Evolutionary conservation across 2,797 vertebrate species (phyloP), one percentile per base, ranked within the genome.

Genomic region (Chaetodon trifasciatus): DNA sequence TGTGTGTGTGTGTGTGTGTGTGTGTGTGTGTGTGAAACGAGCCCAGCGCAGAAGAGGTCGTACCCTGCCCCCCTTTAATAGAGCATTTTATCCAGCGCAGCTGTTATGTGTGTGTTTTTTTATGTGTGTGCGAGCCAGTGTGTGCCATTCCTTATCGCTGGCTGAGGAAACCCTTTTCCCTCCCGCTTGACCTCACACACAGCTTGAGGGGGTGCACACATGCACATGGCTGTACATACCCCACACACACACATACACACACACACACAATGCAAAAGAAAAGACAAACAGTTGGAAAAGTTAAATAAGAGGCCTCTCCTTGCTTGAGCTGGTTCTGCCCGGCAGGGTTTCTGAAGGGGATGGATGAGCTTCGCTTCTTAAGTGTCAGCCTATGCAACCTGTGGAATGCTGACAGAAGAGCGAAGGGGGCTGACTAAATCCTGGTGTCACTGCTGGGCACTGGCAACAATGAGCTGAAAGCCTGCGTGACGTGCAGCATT

Each of bases 251-350:
- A 74, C 61, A 75, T 68, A 63, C 74, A 47, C 70, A 70, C 35
- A 74, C 61, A 75, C 70, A 63, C 74, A 47, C 70, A 70, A 44
- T 44, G 42, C 55, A n/a, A 60, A 70, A 79, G 68, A 79, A 88
- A 85, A 91, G 88, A 83, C 81, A 76, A 90, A 85, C 78, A 85
- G 88, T 91, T 88, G 84, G 80, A 85, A 70, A 74, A 85, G 87
- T 82, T 44, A 87, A 91, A 91, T 79, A 79, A 76, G 86, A 88
- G 88, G 81, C 88, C 78, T 75, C 70, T 76, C 57, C 39, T 84
- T 66, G n/a, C 60, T 77, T 6, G n/a, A 84, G 78, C 79, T 68
- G 87, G 53, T 86, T 74, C 83, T 64, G 78, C 89, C 78, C 88
- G 83, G 91, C 79, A 52, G 91, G 91, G 70, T 55, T 47, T 74